Base-by-base conservation (phyloP, 92 coral and sea anemone genomes). In the Porites rus region DNA sequence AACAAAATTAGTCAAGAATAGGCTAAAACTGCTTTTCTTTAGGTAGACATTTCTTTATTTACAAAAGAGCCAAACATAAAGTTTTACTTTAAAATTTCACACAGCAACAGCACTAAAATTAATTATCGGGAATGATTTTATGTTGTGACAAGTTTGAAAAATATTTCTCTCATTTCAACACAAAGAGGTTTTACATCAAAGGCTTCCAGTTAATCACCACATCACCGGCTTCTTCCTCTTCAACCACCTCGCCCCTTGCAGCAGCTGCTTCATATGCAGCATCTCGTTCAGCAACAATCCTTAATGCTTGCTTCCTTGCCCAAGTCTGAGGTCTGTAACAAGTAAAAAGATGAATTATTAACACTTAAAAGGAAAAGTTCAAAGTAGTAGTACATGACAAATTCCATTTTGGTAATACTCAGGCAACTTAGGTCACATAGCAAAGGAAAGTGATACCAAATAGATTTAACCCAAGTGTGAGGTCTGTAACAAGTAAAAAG, bases 381-480 rank as follows among this genome's bases (percentile, higher is more conserved):
- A 18, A n/a, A 7, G 22, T 43, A 54, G 53, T 38, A 38, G 18
- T 18, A 16, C 31, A 7, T 16, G 17, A 10, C n/a, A 16, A 19
- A 72, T 31, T n/a, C n/a, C 19, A 11, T 18, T 72, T 38, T 38
- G 46, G 6, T 38, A 4, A 38, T 38, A 38, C 46, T 38, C 6
- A 4, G 46, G 46, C 5, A 4, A 38, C 46, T 38, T 38, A 3
- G 46, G 6, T 38, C 46, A 38, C 46, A 38, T 38, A 38, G 46
- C 46, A 38, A 38, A 38, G 46, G 6, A 38, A 38, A 4, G 46
- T 3, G 46, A 38, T 38, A 38, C 46, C 46, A 38, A n/a, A n/a
- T n/a, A n/a, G n/a, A n/a, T n/a, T n/a, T n/a, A n/a, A n/a, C 99
- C 99, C 99, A 97, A 1, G 95, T 93, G 74, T 91, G 93, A 38